phyloP scores from a whole-genome alignment of 2,888 invertebrate genomes.

The Tetheella fluctuosa region DNA sequence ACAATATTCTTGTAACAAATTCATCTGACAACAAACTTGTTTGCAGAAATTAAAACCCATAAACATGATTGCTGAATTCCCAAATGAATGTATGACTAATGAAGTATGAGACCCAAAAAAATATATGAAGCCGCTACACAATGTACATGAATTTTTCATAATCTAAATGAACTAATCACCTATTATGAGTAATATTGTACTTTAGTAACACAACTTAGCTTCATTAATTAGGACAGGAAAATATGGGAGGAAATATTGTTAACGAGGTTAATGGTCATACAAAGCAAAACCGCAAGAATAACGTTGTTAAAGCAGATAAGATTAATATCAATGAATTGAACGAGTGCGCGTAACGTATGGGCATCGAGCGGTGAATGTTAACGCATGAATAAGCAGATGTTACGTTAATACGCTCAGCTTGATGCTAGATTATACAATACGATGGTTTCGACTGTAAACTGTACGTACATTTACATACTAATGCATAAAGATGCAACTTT shows the following conservation, averaged over 20 bases:
- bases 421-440: constrained; percentile 34
- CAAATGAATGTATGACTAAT: not conserved
- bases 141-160: not conserved
- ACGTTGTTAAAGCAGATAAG: constrained; percentile 23
- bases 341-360: constrained; percentile 30
- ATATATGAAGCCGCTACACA: not conserved
- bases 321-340: constrained; percentile 39
- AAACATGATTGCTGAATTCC: not conserved
- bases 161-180: not conserved
- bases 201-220: constrained; percentile 34
- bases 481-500: constrained; percentile 23
- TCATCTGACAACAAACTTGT: too few relatives aligned
- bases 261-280: constrained; percentile 35
- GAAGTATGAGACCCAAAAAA: not conserved
- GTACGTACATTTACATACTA: constrained; percentile 16
- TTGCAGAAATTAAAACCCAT: not conserved
- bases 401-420: constrained; percentile 34
- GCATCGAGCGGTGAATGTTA: constrained; percentile 22
- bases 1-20: too few relatives aligned
- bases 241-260: constrained; percentile 33
- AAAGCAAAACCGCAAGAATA: constrained; percentile 27
- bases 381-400: constrained; percentile 36
- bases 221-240: constrained; percentile 40
- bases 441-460: constrained; percentile 18
- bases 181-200: not conserved